A percentile compares a stretch with the other conserved stretches of the same genome.
These are phyloP conservation scores for Drosophila sp. DNA, from an alignment of 1,140 invertebrate genomes.

Conservation along the genomic window DNA sequence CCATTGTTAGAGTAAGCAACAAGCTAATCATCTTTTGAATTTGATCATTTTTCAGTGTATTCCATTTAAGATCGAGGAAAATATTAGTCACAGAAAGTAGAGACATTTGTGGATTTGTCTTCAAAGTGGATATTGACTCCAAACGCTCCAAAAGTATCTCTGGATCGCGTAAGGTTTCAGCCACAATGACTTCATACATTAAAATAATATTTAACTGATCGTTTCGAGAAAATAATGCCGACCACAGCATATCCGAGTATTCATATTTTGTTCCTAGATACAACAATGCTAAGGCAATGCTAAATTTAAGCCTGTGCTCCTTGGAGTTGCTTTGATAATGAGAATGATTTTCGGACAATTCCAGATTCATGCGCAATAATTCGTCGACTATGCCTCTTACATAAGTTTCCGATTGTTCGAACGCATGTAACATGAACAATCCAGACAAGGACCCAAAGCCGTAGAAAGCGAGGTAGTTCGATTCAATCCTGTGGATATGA, in stretches of 20 bases:
- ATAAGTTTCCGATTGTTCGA: neutral
- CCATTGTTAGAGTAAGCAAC: neutral
- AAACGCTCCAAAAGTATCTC: constrained; percentile 44
- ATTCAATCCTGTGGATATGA: neutral
- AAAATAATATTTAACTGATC: constrained; percentile 87
- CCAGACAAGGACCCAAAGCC: neutral
- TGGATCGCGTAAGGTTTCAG: constrained; percentile 37
- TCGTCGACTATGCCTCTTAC: neutral
- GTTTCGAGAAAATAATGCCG: constrained; percentile 84
- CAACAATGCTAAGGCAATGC: constrained; percentile 82
- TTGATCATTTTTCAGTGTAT: neutral
- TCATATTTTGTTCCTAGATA: constrained; percentile 32
- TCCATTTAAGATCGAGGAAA: neutral
- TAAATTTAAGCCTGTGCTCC: constrained; percentile 82
- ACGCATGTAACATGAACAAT: neutral
- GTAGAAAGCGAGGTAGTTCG: neutral
- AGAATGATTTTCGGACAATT: constrained; percentile 56
- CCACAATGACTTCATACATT: constrained; percentile 86
- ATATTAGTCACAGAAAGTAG: constrained; percentile 21
- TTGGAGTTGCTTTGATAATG: constrained; percentile 83
- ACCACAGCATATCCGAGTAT: constrained; percentile 75
- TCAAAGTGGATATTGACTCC: constrained; percentile 27
- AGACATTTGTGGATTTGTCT: constrained; percentile 66
- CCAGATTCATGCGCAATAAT: constrained; percentile 49
- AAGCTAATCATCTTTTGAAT: neutral